phyloP scores from a whole-genome alignment of 2,113 vertebrate genomes.

The Oceanodroma tethys region DNA sequence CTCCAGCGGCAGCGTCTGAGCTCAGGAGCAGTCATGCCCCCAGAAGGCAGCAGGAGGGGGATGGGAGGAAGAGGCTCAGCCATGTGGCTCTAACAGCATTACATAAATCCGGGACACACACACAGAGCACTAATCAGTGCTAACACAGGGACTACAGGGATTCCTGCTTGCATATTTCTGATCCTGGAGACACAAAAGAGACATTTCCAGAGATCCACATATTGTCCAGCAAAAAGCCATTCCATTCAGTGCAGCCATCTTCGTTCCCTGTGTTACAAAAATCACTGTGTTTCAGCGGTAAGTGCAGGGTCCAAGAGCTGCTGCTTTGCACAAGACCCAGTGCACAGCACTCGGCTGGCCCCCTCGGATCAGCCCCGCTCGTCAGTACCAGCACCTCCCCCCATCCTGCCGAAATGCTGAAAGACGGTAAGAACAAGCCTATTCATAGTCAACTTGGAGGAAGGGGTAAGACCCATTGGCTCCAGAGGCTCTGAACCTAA shows the following conservation, averaged over 20 bases:
- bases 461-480: no score
- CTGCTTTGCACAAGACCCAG: background rate
- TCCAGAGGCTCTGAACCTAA: background rate
- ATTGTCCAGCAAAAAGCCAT: background rate
- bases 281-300: background rate
- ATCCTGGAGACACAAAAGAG: background rate
- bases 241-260: background rate
- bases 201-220: background rate
- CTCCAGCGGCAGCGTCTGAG: rapidly evolving
- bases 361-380: background rate
- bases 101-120: background rate
- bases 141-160: background rate
- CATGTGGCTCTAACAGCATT: background rate
- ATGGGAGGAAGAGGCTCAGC: background rate
- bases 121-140: background rate
- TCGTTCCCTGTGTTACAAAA: background rate
- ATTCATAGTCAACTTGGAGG: background rate
- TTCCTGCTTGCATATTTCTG: background rate
- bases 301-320: background rate
- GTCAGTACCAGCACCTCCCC: background rate
- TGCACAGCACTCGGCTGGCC: rapidly evolving
- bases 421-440: background rate
- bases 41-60: background rate
- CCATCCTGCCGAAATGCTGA: background rate
- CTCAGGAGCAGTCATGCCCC: background rate